Conservation (phyloP, 2,113 vertebrate genomes). For the Dipodomys merriami region DNA sequence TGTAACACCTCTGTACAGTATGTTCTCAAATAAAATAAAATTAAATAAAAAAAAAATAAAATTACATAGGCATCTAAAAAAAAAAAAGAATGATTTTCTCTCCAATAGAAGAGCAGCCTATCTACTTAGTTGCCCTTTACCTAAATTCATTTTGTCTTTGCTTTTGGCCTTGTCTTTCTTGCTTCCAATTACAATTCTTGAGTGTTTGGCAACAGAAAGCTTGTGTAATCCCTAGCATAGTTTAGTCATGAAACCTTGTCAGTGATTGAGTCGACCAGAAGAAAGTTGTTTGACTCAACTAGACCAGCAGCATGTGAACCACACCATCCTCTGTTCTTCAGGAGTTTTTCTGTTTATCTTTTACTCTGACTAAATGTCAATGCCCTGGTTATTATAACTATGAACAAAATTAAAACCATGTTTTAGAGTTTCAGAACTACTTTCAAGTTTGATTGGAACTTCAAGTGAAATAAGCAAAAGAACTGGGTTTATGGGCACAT, state of each 20-base stretch:
- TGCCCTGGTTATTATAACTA: not conserved
- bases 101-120: not conserved
- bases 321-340: not conserved
- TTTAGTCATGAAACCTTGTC: not conserved
- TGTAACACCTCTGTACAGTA: too few species aligned
- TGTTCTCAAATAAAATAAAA: too few species aligned
- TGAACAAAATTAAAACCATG: not conserved
- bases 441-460: not conserved
- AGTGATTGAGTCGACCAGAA: not conserved
- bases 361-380: not conserved
- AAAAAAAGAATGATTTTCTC: not conserved
- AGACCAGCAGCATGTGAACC: not conserved
- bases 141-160: not conserved
- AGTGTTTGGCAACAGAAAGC: not conserved
- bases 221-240: not conserved
- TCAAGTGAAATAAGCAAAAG: not conserved
- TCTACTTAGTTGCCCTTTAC: not conserved
- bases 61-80: too few species aligned
- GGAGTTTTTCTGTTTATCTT: too few species aligned
- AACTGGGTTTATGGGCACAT: not conserved
- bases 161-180: slow-evolving; percentile 10
- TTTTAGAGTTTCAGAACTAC: not conserved
- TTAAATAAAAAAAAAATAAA: too few species aligned
- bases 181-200: not conserved
- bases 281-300: not conserved